phyloP scores from a whole-genome alignment of 2,113 vertebrate genomes.

The Urocynchramus pylzowi region DNA sequence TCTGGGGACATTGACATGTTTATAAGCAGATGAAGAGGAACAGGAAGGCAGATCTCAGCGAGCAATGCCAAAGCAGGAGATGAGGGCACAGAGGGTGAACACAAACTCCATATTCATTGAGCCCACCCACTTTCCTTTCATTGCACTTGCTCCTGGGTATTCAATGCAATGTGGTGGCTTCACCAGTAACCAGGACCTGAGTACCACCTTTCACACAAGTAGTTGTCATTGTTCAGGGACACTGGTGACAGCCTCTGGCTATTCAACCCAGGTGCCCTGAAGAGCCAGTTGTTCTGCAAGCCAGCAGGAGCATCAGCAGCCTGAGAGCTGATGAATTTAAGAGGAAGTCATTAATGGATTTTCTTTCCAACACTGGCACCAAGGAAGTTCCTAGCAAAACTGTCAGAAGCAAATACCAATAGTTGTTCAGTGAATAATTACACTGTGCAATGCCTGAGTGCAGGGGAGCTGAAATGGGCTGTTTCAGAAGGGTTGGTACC shows the following conservation, averaged over 20 bases:
- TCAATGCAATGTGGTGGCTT: background rate
- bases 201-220: background rate
- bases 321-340: background rate
- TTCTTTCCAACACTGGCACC: background rate
- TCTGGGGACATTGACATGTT: background rate
- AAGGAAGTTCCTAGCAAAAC: slow-evolving; percentile 1
- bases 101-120: background rate
- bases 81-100: background rate
- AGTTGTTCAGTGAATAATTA: background rate
- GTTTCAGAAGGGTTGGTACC: background rate
- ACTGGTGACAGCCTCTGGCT: background rate
- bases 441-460: background rate
- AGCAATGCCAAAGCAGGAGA: background rate
- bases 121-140: background rate
- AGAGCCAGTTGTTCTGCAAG: background rate
- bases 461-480: background rate
- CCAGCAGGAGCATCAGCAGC: background rate
- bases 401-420: background rate
- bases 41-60: background rate
- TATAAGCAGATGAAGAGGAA: background rate
- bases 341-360: background rate
- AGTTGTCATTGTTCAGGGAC: background rate
- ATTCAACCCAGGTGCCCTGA: background rate
- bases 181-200: background rate
- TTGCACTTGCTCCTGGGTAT: background rate